Evolutionary conservation across 2,113 vertebrate genomes (phyloP), one percentile per base, ranked within the genome.

Genomic region (Aldabrachelys gigantea): DNA sequence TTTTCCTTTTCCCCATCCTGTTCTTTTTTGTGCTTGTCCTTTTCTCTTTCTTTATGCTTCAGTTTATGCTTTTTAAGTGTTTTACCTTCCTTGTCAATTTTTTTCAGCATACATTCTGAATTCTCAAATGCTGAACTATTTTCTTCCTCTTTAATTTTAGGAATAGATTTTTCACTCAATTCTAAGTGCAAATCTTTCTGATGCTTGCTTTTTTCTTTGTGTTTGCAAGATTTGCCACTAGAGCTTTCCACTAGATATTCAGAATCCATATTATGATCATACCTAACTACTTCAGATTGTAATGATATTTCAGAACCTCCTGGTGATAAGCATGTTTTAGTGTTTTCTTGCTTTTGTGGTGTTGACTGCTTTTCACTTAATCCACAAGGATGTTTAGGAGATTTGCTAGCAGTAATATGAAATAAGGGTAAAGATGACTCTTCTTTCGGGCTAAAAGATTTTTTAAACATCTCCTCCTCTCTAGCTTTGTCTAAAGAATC

Each of bases 131-230:
- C 93, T 96, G 99, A 98, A 96, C 97, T 99, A 86, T 98, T 98
- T 95, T 98, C 98, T 92, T 99, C 97, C 50, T 99, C 99, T 97
- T 99, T 99, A 87, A 97, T 76, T 97, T 98, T 99, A 56, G 98
- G 98, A 96, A 98, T 99, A 57, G 98, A 98, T 91, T 97, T 99
- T 50, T 99, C 98, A 86, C 98, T 99, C 65, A 98, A 98, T 25
- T 99, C 99, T 84, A 98, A 94, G 35, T 98, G 97, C 54, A 98
- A 97, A 89, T 99, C 99, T 95, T 99, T 99, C 90, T 99, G 99
- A 91, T 99, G 99, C 86, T 99, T 99, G 98, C 98, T 99, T 98
- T 99, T 99, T 89, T 99, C 99, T 97, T 99, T 99, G 98, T 99
- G 99, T 95, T 99, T 99, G 56, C 98, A 99, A 80, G 99, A 99